Percentiles rank a stretch among this genome's conserved stretches.
These are phyloP conservation scores for Cataglyphis altisquamis DNA, from an alignment of 2,888 invertebrate species.

Conservation along the genomic window DNA sequence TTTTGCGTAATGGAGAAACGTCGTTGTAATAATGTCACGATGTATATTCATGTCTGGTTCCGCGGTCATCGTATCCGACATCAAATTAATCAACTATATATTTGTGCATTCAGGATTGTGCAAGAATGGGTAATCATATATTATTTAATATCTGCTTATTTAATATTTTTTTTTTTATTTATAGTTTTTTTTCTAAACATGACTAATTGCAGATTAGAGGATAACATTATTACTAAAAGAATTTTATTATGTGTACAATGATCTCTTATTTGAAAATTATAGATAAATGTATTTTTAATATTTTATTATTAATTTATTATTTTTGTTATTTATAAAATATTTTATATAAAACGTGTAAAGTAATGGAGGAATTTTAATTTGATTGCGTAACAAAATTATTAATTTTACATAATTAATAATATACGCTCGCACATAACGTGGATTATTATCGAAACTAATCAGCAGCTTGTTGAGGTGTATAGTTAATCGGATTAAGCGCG, in stretches of 20 bases:
- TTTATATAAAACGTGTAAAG: neutral
- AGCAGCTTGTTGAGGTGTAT: constrained; percentile 1
- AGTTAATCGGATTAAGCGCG: constrained; percentile 37
- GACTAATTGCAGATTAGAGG: neutral
- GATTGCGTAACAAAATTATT: neutral
- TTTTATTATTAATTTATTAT: neutral
- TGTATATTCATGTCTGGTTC: neutral
- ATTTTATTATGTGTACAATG: neutral
- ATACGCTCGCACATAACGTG: neutral
- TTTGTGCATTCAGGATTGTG: neutral
- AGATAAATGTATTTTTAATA: neutral
- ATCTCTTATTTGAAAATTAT: constrained; percentile 13
- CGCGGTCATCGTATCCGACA: neutral
- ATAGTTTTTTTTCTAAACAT: neutral
- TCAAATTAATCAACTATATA: neutral
- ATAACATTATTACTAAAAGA: neutral
- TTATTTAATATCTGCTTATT: neutral
- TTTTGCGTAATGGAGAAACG: neutral
- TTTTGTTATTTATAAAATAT: neutral
- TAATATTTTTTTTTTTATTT: neutral
- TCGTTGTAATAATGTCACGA: too few species aligned
- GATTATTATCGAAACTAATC: constrained; percentile 15
- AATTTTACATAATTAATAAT: constrained; percentile 10
- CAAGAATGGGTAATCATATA: neutral
- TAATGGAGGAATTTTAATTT: neutral